Evolutionary conservation across 2,888 invertebrate species (phyloP), one percentile per base, ranked within the genome.

Genomic region (Lapara coniferarum): DNA sequence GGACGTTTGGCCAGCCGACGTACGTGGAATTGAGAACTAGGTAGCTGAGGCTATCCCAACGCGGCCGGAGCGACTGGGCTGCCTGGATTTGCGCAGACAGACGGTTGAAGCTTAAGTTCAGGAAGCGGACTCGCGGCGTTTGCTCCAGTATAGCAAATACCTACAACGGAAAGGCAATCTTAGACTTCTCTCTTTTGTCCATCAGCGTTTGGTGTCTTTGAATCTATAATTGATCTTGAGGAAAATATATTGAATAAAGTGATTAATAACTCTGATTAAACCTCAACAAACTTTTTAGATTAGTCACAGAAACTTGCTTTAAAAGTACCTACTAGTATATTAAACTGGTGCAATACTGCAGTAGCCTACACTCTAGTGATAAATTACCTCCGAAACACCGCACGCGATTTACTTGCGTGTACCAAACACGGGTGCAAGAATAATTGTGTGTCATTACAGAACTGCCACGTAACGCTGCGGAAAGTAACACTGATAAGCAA

Each of bases 21-120:
- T 96, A 95, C 0, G 98, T 98, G 66, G 97, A 97, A 89, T 98
- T 98, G 19, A 98, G 93, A 66, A 98, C 97, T 71, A 98, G 95
- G 85, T 96, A 96, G 75, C 95, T 96, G 51, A 97, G 94, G 79
- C 95, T 95, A 81, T 95, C 94, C 95, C 95, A 95, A 70, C 86
- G 85, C 2, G 92, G 93, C 59, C 86, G 85, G 12, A 93, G 83
- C 1, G 92, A 87, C 71, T 93, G 94, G 49, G 95, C 94, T 10
- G 94, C 93, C 74, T 95, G 95, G 37, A 97, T 91, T 68, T 97
- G 96, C 69, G 96, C 96, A 52, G 96, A 95, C 55, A 98, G 93
- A 74, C 96, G 95, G 89, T 99, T 99, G 90, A 98, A 98, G 87
- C 98, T 98, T 77, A 99, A 90, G 88, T 99, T 99, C 67, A 98